Conservation (phyloP, 2,888 invertebrate genomes). For the Idaea straminata region DNA sequence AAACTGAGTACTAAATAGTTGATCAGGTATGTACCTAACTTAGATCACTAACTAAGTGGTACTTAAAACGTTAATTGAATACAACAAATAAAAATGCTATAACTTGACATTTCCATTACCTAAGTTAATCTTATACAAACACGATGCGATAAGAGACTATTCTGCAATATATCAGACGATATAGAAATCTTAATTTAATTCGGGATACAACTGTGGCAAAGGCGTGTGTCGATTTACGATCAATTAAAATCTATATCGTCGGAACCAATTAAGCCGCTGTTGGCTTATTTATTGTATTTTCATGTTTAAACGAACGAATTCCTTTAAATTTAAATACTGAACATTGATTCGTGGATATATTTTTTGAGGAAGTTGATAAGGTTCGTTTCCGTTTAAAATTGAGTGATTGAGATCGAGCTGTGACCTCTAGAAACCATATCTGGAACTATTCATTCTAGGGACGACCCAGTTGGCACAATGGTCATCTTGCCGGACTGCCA, state of each 20-base stretch:
- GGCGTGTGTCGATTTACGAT: conserved; percentile 53
- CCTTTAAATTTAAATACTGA: neutral
- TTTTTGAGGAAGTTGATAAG: neutral
- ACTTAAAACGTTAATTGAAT: conserved; percentile 5
- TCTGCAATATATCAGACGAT: neutral
- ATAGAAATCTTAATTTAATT: conserved; percentile 1
- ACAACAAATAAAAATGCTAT: neutral
- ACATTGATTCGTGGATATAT: neutral
- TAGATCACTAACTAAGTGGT: neutral
- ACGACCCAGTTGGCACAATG: too few relatives aligned
- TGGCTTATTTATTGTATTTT: conserved; percentile 23
- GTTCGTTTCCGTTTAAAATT: neutral
- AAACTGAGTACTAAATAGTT: neutral
- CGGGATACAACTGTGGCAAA: conserved; percentile 5
- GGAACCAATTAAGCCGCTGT: conserved; percentile 60
- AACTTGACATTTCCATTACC: neutral
- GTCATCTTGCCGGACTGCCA: too few relatives aligned
- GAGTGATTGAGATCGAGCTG: too few relatives aligned
- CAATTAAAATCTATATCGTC: conserved; percentile 71
- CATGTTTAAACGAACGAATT: neutral
- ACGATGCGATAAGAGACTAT: neutral
- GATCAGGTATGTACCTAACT: neutral
- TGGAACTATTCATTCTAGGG: too few relatives aligned
- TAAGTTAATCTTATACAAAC: neutral
- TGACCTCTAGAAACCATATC: too few relatives aligned